A percentile compares a stretch with the other conserved stretches of the same genome.
phyloP scores from a whole-genome alignment of 2,113 vertebrate species.

The Arizona elegans region DNA sequence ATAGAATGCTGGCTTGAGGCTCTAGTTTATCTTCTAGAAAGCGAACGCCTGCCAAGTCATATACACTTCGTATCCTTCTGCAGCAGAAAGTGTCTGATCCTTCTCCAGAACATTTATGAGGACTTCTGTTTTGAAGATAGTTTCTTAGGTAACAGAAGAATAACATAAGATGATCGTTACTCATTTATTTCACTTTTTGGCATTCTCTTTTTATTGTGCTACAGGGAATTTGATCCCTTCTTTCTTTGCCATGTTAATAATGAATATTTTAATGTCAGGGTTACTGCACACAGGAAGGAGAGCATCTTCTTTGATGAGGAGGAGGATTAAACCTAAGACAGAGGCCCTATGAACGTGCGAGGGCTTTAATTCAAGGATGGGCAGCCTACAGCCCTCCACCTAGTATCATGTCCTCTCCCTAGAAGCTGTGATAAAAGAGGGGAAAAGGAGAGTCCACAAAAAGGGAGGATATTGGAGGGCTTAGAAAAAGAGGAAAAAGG shows the following conservation, averaged over 20 bases:
- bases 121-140: slow-evolving; percentile 89
- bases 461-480: not conserved
- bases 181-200: slow-evolving; percentile 68
- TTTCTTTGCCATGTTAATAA: not conserved
- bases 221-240: slow-evolving; percentile 25
- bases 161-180: slow-evolving; percentile 73
- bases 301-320: not conserved
- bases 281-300: slow-evolving; percentile 4
- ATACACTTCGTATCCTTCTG: slow-evolving; percentile 72
- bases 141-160: slow-evolving; percentile 83
- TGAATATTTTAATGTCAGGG: not conserved
- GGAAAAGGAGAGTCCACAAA: not conserved
- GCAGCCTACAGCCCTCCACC: not conserved
- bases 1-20: slow-evolving; percentile 75
- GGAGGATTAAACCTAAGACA: not conserved
- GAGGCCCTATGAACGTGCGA: not conserved
- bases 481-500: not conserved
- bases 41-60: slow-evolving; percentile 75
- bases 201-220: slow-evolving; percentile 65
- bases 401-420: not conserved
- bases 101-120: slow-evolving; percentile 80
- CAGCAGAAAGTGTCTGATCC: slow-evolving; percentile 73
- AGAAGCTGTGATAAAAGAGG: not conserved
- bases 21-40: slow-evolving; percentile 75
- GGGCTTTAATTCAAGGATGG: not conserved